Evolutionary conservation across 2,797 vertebrate species (phyloP), one percentile per base, ranked within the genome.

Genomic region (Ciconia nigra): DNA sequence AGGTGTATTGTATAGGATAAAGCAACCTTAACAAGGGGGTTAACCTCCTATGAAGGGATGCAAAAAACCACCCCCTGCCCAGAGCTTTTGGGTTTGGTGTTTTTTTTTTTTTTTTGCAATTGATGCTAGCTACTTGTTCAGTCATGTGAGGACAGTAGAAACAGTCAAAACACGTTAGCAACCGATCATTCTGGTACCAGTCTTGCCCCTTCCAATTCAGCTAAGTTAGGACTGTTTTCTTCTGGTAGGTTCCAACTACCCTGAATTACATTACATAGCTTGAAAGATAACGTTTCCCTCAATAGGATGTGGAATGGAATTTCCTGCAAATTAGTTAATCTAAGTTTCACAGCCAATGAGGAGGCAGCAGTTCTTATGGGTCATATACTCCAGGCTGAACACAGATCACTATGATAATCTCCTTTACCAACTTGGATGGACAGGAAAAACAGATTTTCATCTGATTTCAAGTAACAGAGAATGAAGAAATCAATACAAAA

Each of bases 1-100:
- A 52, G 7, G 9, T 10, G 6, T 1, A 0, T 3, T 33, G 17
- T 22, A 44, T 0, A 46, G 31, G 25, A 62, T 22, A 63, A 41
- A 59, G 49, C 10, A 58, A 72, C 9, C 17, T 55, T 73, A 41
- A 77, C 6, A 37, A 65, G 16, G 10, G 3, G 3, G 7, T 35
- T 61, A 42, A 47, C 7, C 7, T 46, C 61, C 22, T 13, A n/a
- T 1, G 2, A 72, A 84, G 6, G 9, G 13, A 42, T 55, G 37
- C 37, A 44, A 39, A 89, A 80, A 88, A 42, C 0, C 7, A 58
- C 2, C 0, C 3, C 15, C 26, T 44, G 33, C 11, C 14, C 69
- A 58, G 14, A 90, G 17, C 5, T 86, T 71, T 71, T 69, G 47
- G 7, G 11, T 69, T 52, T 39, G 16, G 37, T 72, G 33, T n/a